phyloP scores from a whole-genome alignment of 1,140 invertebrate genomes.

The Riptortus pedestris region DNA sequence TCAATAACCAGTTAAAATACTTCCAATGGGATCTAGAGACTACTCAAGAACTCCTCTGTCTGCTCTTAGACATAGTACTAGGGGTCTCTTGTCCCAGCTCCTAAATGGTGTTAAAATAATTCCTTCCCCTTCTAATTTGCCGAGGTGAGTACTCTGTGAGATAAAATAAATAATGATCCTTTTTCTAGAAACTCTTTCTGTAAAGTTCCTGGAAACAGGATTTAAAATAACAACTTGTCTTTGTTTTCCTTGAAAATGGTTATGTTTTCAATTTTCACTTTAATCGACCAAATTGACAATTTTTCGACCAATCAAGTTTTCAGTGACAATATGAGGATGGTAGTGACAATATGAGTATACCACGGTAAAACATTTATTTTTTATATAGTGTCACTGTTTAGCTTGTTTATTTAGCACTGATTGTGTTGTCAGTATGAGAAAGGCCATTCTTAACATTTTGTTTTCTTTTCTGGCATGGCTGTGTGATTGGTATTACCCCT shows the following conservation, averaged over 20 bases:
- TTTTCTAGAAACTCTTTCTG: background rate
- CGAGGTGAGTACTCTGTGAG: slow-evolving; percentile 39
- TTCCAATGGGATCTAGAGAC: background rate
- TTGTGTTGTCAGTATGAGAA: too few species aligned
- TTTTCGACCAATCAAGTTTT: too few species aligned
- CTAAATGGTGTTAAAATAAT: slow-evolving; percentile 51
- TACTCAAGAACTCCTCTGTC: background rate
- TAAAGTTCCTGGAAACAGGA: background rate
- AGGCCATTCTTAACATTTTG: too few species aligned
- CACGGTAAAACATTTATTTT: too few species aligned
- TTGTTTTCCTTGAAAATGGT: background rate
- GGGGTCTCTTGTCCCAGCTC: slow-evolving; percentile 40
- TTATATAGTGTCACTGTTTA: too few species aligned
- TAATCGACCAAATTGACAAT: background rate
- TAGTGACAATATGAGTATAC: too few species aligned
- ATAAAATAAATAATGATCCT: background rate
- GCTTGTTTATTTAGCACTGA: too few species aligned
- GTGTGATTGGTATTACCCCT: too few species aligned
- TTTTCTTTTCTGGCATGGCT: too few species aligned
- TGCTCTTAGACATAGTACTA: background rate
- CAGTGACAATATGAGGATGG: too few species aligned
- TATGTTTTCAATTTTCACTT: background rate
- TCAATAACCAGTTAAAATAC: too few species aligned
- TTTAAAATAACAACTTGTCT: background rate
- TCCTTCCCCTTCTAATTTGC: slow-evolving; percentile 43